Evolutionary conservation across 2,888 invertebrate genomes (phyloP).

Genomic region (Celastrina argiolus): DNA sequence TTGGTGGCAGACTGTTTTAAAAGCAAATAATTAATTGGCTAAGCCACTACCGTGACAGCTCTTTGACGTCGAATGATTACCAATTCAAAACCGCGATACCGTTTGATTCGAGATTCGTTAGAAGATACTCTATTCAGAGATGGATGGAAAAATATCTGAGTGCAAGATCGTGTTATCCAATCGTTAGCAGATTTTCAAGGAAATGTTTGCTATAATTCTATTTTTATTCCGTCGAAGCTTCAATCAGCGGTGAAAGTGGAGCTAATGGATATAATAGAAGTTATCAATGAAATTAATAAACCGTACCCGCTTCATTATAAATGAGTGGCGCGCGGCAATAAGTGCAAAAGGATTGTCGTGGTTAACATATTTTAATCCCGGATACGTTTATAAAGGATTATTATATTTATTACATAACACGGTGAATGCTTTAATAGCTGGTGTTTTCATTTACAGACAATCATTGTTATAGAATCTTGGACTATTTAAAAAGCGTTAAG

Average conservation of each 20-base stretch:
- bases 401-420: conserved; percentile 4
- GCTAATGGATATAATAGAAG: conserved; percentile 3
- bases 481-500: not conserved
- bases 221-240: not conserved
- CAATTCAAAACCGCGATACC: conserved; percentile 63
- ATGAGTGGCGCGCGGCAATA: not conserved
- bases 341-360: not conserved
- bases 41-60: conserved; percentile 48
- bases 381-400: not conserved
- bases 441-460: not conserved
- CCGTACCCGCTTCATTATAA: conserved; percentile 3
- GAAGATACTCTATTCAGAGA: conserved; percentile 49
- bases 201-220: conserved; percentile 6
- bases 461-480: not conserved
- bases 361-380: not conserved
- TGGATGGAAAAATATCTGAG: conserved; percentile 27
- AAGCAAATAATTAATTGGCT: conserved; percentile 47
- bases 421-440: not conserved
- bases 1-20: conserved; percentile 48
- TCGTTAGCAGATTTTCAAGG: conserved; percentile 25
- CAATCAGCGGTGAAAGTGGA: not conserved
- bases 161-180: conserved; percentile 26
- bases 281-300: conserved; percentile 1
- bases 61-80: conserved; percentile 71
- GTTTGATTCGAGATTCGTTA: conserved; percentile 61